Evolutionary conservation across 2,797 vertebrate genomes (phyloP), one percentile per base, ranked within the genome.

Genomic region (Anguilla marmorata): DNA sequence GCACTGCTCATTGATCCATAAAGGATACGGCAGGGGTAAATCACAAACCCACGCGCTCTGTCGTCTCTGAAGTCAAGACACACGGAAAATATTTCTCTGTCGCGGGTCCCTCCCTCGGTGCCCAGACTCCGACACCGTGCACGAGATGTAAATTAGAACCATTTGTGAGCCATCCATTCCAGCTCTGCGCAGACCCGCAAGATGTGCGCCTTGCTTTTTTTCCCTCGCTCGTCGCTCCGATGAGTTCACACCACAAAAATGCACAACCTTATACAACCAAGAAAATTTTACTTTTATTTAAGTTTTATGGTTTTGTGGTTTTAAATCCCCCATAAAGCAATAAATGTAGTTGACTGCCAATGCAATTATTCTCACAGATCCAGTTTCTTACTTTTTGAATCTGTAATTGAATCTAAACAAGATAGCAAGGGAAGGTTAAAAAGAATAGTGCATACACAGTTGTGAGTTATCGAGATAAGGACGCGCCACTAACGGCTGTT

Each of bases 111-210:
- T 48, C 76, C 41, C 41, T 87, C 86, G 89, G 85, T 86, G 88
- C 58, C 50, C 82, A 24, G 85, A 63, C 33, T 41, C 56, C 3
- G 52, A 37, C 0, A 86, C 90, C 91, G 92, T 0, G 83, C 85
- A 90, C 79, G 83, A 88, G 0, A 30, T 85, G 88, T 87, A 91
- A 93, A 94, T 94, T 90, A 92, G 93, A 93, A 85, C 87, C 90
- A 76, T 85, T 91, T 88, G 91, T 91, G 80, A 80, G 84, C 86
- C 86, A n/a, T 86, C 52, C 52, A 33, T 76, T 56, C 56, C 84
- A 52, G 80, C 86, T 86, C 85, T 72, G 48, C 80, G 4, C 66
- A 33, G 24, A 48, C 89, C 86, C 89, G 89, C 89, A 87, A 60
- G 87, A 87, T 24, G 69, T 58, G 52, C 90, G 92, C 76, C 76